phyloP scores from a whole-genome alignment of 2,113 vertebrate genomes.

The Seriola aureovittata region DNA sequence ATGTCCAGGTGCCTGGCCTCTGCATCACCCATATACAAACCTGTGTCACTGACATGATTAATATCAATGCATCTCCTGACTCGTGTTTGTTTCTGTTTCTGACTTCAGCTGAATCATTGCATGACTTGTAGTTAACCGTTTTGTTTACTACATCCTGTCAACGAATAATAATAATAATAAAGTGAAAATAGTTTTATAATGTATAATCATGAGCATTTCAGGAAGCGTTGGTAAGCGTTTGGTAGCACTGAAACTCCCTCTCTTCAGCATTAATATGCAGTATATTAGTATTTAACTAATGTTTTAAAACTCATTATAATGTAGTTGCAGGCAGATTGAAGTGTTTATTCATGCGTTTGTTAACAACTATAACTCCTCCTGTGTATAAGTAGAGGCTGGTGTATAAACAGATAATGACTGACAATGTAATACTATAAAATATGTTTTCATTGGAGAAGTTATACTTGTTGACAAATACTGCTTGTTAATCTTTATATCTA shows the following conservation, averaged over 20 bases:
- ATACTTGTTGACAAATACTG: too few species aligned
- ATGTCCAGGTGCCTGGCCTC: conserved; percentile 93
- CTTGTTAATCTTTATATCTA: not conserved
- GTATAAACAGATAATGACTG: too few species aligned
- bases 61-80: not conserved
- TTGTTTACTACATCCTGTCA: not conserved
- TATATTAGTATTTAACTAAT: not conserved
- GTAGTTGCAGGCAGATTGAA: not conserved
- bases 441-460: not conserved
- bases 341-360: not conserved
- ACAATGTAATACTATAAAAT: too few species aligned
- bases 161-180: too few species aligned
- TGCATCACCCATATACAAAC: conserved; percentile 50
- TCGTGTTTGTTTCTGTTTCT: not conserved
- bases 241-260: not conserved
- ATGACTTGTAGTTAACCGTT: not conserved
- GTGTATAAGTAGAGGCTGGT: too few species aligned
- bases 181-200: too few species aligned
- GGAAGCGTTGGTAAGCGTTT: not conserved
- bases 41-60: not conserved
- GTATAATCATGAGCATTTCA: not conserved
- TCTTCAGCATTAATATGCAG: not conserved
- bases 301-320: not conserved
- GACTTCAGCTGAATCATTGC: not conserved
- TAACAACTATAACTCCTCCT: too few species aligned